Base-by-base conservation (phyloP, 2,797 vertebrate species). In the Poecilia velifera region DNA sequence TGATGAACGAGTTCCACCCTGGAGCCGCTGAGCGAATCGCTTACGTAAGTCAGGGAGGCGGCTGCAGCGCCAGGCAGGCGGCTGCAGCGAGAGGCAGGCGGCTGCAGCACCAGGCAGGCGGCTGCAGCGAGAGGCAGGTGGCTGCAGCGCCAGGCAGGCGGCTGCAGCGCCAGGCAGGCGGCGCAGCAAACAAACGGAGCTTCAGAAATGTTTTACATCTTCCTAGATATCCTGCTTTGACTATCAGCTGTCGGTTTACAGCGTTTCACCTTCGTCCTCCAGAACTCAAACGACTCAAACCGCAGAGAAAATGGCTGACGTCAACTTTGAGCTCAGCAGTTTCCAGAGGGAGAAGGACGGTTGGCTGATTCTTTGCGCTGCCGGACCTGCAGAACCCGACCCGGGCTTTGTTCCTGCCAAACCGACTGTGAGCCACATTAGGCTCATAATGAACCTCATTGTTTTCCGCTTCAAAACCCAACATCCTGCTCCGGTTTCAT, bases 371-470 rank as follows among this genome's bases (percentile, higher is more conserved):
- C 34, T 59, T 62, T 31, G 51, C 36, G 43, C 53, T 0, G 39
- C 22, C 1, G 3, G 13, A 72, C 77, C 47, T 39, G 66, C 4
- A 20, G 39, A 59, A n/a, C 55, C 71, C 66, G 3, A 79, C 86
- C 83, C 73, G 12, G 22, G 62, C 88, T 90, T 92, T 94, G 91
- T 91, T 86, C 86, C 79, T 83, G 91, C 82, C 87, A 90, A 94
- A 90, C 89, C 77, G 92, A 92, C 89, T 89, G 90, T 72, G 77
- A 81, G 49, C 25, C 49, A 80, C 55, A 92, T 88, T 85, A 81
- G 59, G 87, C 90, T 75, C 89, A 83, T 81, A 79, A 88, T 72
- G 84, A 89, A 81, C 84, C 83, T 84, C 74, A 85, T 86, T 89
- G 87, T 88, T n/a, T 78, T 83, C 82, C 22, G 20, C 84, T 64